Base-by-base conservation (phyloP, 2,888 invertebrate genomes). In the Norana najaformis region DNA sequence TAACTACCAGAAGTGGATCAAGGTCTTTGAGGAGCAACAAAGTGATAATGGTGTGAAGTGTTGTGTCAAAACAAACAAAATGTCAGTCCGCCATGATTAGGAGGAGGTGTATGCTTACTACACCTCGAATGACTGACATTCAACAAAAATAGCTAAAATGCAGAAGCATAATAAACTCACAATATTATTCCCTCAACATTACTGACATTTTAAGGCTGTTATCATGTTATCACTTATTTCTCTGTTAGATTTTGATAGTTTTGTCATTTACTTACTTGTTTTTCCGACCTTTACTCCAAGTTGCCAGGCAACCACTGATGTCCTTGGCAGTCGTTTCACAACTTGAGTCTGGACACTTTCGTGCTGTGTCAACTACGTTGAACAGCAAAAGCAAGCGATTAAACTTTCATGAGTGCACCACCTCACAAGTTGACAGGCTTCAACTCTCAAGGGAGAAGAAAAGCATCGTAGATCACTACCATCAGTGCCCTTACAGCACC, bases 301-400 rank as follows among this genome's bases (percentile, higher is more conserved):
- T 85, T 85, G 85, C 85, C 85, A 85, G 36, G 37, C 85, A 85
- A 23, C 85, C 85, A 36, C 85, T 37, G 85, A 37, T 36, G 18
- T 37, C 36, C 36, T 36, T 35, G n/a, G 69, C 69, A 8, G 69
- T 69, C n/a, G n/a, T 69, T 69, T 69, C 69, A 69, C 30, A 13
- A n/a, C n/a, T n/a, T n/a, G 69, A n/a, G 69, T 69, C 69, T 1
- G 69, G n/a, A 69, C 69, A 69, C 69, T n/a, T 69, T n/a, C 30
- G 69, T 0, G 30, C 69, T 69, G 69, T 69, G n/a, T 69, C 69
- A n/a, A 69, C 69, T 69, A 13, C 69, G n/a, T n/a, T 0, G 69
- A 69, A 69, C 69, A n/a, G 23, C 6, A 13, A 69, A 69, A 5
- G 69, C 69, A 69, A 69, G 30, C 69, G n/a, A 69, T 69, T 69